Evolutionary conservation across 2,888 invertebrate species (phyloP).

Genomic region (Drosophila flavopinicola): DNA sequence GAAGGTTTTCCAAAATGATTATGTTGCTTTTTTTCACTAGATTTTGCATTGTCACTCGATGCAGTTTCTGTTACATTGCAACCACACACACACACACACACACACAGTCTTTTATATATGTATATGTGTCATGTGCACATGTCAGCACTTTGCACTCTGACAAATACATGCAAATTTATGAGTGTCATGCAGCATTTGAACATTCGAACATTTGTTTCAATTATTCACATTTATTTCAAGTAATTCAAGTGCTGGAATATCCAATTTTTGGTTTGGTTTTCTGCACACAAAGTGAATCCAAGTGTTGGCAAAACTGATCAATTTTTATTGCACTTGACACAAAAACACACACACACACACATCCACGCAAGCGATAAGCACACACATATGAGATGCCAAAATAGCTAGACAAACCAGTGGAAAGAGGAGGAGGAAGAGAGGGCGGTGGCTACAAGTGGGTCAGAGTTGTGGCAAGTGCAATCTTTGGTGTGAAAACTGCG

Average conservation of each 20-base stretch:
- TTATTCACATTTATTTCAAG: constrained; percentile 48
- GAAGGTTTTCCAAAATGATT: no score
- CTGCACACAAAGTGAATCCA: constrained; percentile 3
- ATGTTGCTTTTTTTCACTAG: no score
- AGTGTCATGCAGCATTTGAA: constrained; percentile 15
- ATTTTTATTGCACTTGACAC: constrained; percentile 52
- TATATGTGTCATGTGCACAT: constrained; percentile 1
- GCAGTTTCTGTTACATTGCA: constrained; percentile 1
- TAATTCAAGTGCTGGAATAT: constrained; percentile 12
- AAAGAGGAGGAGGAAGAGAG: neutral
- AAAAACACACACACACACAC: constrained; percentile 3
- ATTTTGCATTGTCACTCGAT: constrained; percentile 12
- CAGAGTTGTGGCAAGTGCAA: constrained; percentile 59
- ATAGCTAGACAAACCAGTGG: constrained; percentile 32
- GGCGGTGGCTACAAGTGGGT: constrained; percentile 42
- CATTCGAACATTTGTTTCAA: constrained; percentile 36
- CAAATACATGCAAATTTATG: constrained; percentile 39
- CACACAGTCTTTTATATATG: no score
- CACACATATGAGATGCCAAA: constrained; percentile 58
- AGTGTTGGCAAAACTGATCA: constrained; percentile 21
- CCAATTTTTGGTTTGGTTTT: neutral
- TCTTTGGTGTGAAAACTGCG: constrained; percentile 52
- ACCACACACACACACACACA: neutral
- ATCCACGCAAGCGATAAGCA: constrained; percentile 27
- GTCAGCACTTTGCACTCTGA: constrained; percentile 6